Evolutionary conservation across 1,140 invertebrate genomes (phyloP), one percentile per base, ranked within the genome.

Genomic region (Trichogramma pretiosum): DNA sequence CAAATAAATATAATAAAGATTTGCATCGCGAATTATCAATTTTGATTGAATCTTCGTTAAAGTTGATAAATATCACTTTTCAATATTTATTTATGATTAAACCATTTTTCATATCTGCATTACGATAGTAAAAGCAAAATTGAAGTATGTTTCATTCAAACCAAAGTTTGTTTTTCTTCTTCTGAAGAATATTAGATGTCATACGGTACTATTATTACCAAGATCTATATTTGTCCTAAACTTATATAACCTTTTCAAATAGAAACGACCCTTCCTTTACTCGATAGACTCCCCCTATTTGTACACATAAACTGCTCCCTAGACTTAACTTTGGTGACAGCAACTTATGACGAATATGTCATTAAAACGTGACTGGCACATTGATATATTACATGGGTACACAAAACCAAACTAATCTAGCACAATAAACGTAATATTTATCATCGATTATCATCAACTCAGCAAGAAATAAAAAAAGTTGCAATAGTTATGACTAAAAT

Each of bases 211-310:
- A 36, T 37, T 42, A 48, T 53, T 53, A 48, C 51, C 32, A 50
- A 53, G 50, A 56, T 54, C 45, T 50, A 48, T 59, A 47, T 59
- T 57, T 65, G 40, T 46, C 37, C 32, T 55, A 9, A 52, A 48
- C 48, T 57, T 57, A 56, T n/a, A n/a, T 53, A 23, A 54, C 55
- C 47, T 58, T 53, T 57, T 54, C 26, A 52, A 52, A 52, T 43
- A 52, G 14, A 48, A 18, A 2, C 28, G 19, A 7, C 28, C 24
- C 24, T 28, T 36, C 16, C 39, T n/a, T n/a, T n/a, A 43, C 2
- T 16, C 30, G 43, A 37, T 38, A 18, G 30, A 33, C 24, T 26
- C 35, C 41, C 40, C 34, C 28, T 32, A 3, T 39, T 50, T 34
- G 30, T 28, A n/a, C 9, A n/a, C 21, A 35, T 40, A 13, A 46